These are phyloP conservation scores for Caenorhabditis auriculariae DNA, from an alignment of 2,888 invertebrate species.

Conservation along the genomic window DNA sequence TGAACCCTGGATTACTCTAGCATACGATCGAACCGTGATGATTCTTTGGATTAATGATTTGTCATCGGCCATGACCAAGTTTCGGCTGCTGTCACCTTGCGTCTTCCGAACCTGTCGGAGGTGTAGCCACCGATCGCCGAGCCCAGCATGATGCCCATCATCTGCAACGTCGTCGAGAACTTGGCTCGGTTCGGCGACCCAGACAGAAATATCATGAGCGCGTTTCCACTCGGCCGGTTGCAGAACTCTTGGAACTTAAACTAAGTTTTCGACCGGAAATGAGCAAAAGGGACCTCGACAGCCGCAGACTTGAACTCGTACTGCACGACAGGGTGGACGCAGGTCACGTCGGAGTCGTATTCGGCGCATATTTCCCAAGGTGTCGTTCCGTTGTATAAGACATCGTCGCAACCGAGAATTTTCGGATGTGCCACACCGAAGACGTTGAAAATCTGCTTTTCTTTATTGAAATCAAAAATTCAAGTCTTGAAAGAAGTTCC, in stretches of 20 bases:
- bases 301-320: conserved; percentile 43
- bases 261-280: not conserved
- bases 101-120: conserved; percentile 40
- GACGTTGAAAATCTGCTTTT: conserved; percentile 42
- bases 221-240: conserved; percentile 16
- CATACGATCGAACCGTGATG: no score
- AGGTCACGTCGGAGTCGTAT: conserved; percentile 22
- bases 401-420: conserved; percentile 31
- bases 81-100: no score
- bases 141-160: conserved; percentile 45
- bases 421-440: conserved; percentile 39
- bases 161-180: conserved; percentile 38
- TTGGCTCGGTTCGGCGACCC: conserved; percentile 35
- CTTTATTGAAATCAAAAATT: not conserved
- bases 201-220: conserved; percentile 17
- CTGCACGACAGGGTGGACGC: conserved; percentile 21
- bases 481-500: not conserved
- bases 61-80: no score
- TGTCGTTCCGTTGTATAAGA: conserved; percentile 31
- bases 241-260: conserved; percentile 27
- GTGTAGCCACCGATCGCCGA: conserved; percentile 39
- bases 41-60: no score
- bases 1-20: no score
- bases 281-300: conserved; percentile 22
- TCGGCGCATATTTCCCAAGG: conserved; percentile 25